Evolutionary conservation across 2,888 invertebrate species (phyloP).

Genomic region (Heteropelma amictum): DNA sequence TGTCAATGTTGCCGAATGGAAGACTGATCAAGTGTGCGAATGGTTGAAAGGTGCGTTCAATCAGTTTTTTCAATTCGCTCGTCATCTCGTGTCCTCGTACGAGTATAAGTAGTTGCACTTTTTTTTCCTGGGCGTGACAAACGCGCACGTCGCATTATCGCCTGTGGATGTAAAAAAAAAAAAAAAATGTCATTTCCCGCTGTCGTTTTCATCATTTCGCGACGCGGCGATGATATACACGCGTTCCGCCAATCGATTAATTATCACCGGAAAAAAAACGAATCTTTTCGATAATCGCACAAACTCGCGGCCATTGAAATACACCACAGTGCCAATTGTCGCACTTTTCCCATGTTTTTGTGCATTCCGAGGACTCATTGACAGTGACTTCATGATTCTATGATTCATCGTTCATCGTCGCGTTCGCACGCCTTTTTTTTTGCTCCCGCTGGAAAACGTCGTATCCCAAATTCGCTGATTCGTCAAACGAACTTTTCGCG

Average conservation of each 20-base stretch:
- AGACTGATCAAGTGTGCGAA: conserved; percentile 92
- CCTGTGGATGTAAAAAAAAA: too few relatives aligned
- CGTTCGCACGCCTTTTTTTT: too few relatives aligned
- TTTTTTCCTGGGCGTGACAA: conserved; percentile 58
- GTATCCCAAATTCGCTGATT: too few relatives aligned
- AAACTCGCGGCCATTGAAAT: neutral
- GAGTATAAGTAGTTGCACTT: neutral
- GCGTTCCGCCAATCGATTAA: too few relatives aligned
- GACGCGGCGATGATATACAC: too few relatives aligned
- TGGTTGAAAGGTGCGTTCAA: conserved; percentile 89
- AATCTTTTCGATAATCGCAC: too few relatives aligned
- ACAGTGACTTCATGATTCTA: neutral
- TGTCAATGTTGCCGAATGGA: conserved; percentile 93
- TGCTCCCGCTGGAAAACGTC: too few relatives aligned
- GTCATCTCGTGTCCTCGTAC: neutral
- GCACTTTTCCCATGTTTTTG: neutral
- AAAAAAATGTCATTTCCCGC: too few relatives aligned
- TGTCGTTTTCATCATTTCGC: too few relatives aligned
- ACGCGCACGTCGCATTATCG: conserved; percentile 31
- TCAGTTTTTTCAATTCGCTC: neutral
- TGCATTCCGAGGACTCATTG: neutral
- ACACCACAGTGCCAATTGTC: neutral
- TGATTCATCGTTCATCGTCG: too few relatives aligned
- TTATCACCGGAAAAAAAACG: too few relatives aligned
- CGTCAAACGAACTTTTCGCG: too few relatives aligned